Conservation (phyloP, 2,797 vertebrate species). For the Pitangus sulphuratus region DNA sequence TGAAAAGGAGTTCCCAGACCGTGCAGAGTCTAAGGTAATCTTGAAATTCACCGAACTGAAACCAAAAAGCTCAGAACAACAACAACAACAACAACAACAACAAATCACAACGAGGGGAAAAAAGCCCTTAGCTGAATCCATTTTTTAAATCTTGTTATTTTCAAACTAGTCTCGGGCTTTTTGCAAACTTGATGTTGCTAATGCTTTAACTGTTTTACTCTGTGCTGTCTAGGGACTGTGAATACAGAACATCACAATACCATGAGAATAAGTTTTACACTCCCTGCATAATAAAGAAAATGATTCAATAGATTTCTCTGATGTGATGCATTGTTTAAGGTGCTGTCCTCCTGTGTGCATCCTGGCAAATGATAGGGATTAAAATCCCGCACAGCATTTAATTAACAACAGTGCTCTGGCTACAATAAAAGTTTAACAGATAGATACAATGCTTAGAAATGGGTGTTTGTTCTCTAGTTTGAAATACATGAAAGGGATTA, state of each 20-base stretch:
- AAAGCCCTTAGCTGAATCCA: accelerated
- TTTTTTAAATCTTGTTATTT: neutral
- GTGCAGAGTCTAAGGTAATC: neutral
- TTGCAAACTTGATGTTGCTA: neutral
- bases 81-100: neutral
- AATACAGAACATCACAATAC: neutral
- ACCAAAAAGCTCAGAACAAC: neutral
- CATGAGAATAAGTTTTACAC: neutral
- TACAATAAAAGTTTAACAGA: conserved; percentile 14
- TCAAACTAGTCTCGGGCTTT: neutral
- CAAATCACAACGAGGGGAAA: accelerated
- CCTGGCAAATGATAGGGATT: conserved; percentile 25
- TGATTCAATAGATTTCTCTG: conserved; percentile 32
- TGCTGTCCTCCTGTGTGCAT: neutral
- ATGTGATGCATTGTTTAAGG: conserved; percentile 7
- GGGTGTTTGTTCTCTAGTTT: neutral
- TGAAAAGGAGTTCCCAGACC: neutral
- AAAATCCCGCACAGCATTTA: conserved; percentile 18
- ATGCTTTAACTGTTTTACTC: neutral
- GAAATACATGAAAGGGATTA: neutral
- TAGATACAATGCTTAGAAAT: neutral
- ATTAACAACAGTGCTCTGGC: conserved; percentile 8
- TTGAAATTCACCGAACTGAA: neutral
- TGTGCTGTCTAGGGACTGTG: neutral
- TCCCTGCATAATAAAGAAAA: conserved; percentile 8